Base-by-base conservation (phyloP, 1,140 invertebrate genomes). In the Drosophila neocordata region DNA sequence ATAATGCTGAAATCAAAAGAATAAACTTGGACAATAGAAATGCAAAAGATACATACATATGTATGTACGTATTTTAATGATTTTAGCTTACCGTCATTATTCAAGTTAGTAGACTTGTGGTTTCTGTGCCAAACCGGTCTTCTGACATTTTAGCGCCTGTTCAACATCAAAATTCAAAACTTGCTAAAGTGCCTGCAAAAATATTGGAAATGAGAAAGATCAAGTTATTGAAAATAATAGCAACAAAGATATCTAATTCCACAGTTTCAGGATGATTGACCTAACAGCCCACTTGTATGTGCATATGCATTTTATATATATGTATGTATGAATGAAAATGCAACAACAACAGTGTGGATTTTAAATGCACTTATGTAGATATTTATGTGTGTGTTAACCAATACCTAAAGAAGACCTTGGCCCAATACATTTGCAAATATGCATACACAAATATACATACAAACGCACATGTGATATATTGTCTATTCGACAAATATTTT, bases 1-100 rank as follows among this genome's bases (percentile, higher is more conserved):
- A 75, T 92, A 91, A 62, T 90, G 77, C 92, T 92, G 70, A n/a
- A 57, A 56, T 0, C 4, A 51, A 20, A 84, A n/a, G n/a, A n/a
- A n/a, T n/a, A n/a, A n/a, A n/a, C n/a, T n/a, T n/a, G n/a, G n/a
- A n/a, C n/a, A n/a, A n/a, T n/a, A n/a, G n/a, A n/a, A n/a, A n/a
- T n/a, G n/a, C n/a, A n/a, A n/a, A n/a, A n/a, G n/a, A n/a, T n/a
- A 24, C 22, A 24, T 24, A 0, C 22, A 24, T 24, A 24, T 24
- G 22, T 24, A 24, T 24, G 22, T 24, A 24, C 22, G 4, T 24
- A 24, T 24, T 31, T 31, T 31, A 6, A 31, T 6, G 7, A 31
- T 7, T 31, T 31, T 1, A 6, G 69, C 52, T 69, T 15, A 89
- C 84, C 79, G 84, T 88, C 84, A 88, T 88, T 56, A 73, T 80